Percentiles rank a stretch among this genome's conserved stretches.
Conservation (phyloP, 2,797 vertebrate species). For the Sphenodon punctatus region DNA sequence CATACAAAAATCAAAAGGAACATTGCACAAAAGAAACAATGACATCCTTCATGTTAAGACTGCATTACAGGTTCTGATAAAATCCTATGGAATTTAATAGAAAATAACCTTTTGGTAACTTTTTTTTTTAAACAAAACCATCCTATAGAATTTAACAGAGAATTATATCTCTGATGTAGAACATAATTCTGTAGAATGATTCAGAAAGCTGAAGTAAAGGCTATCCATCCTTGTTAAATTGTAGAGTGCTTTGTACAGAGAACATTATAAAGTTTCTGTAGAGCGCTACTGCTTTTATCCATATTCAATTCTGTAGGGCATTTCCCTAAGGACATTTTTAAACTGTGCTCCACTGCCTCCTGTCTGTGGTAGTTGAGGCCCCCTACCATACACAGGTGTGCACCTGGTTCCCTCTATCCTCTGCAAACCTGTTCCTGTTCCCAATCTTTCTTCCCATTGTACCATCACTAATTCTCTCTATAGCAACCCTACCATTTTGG, state of each 20-base stretch:
- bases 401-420: too few species aligned
- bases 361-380: too few species aligned
- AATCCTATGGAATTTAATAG: too few species aligned
- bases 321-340: background rate
- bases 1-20: constrained; percentile 46
- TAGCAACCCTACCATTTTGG: too few species aligned
- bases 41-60: constrained; percentile 21
- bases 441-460: too few species aligned
- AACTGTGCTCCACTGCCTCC: too few species aligned
- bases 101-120: too few species aligned
- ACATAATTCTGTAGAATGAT: constrained; percentile 18
- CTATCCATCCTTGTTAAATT: constrained; percentile 14
- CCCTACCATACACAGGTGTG: too few species aligned
- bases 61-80: constrained; percentile 27
- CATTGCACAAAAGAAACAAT: constrained; percentile 26
- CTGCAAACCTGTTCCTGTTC: too few species aligned
- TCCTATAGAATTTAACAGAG: constrained; percentile 20
- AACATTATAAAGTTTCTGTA: background rate
- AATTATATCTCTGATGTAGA: constrained; percentile 31
- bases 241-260: background rate
- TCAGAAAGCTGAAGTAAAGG: background rate
- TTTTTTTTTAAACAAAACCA: too few species aligned
- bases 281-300: background rate
- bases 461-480: too few species aligned
- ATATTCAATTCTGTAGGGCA: constrained; percentile 26